These are phyloP conservation scores for Drosophila prolongata DNA, from an alignment of 2,888 invertebrate species.

Conservation along the genomic window DNA sequence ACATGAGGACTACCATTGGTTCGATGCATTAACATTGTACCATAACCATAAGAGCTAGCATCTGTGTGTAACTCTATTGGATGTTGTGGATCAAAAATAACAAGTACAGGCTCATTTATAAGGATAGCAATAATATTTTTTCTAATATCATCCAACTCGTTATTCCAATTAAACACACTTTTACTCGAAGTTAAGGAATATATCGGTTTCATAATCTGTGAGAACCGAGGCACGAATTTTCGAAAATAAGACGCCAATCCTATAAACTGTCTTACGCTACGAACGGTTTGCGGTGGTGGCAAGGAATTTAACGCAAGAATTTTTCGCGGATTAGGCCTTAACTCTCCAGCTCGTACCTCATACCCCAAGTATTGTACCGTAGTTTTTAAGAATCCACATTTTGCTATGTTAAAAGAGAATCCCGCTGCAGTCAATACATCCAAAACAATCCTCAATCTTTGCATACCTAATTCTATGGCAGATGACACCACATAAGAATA, in stretches of 20 bases:
- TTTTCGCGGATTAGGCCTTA: slow-evolving; percentile 8
- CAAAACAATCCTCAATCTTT: too few relatives aligned
- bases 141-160: not conserved
- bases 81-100: too few relatives aligned
- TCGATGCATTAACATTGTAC: slow-evolving; percentile 14
- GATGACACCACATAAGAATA: slow-evolving; percentile 22
- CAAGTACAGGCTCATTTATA: too few relatives aligned
- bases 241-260: slow-evolving; percentile 26
- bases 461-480: slow-evolving; percentile 11
- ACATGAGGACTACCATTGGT: too few relatives aligned
- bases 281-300: too few relatives aligned
- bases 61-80: not conserved
- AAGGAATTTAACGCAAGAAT: too few relatives aligned
- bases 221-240: slow-evolving; percentile 19
- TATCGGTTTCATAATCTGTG: slow-evolving; percentile 21
- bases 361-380: too few relatives aligned
- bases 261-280: slow-evolving; percentile 17
- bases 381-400: slow-evolving; percentile 24
- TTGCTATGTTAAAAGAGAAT: slow-evolving; percentile 20
- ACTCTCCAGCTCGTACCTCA: too few relatives aligned
- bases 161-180: slow-evolving; percentile 23
- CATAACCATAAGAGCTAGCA: slow-evolving; percentile 17
- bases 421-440: slow-evolving; percentile 23
- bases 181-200: slow-evolving; percentile 21
- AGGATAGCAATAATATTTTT: too few relatives aligned